These are phyloP conservation scores for Chaetura pelagica DNA, from an alignment of 2,113 vertebrate genomes.

Conservation along the genomic window DNA sequence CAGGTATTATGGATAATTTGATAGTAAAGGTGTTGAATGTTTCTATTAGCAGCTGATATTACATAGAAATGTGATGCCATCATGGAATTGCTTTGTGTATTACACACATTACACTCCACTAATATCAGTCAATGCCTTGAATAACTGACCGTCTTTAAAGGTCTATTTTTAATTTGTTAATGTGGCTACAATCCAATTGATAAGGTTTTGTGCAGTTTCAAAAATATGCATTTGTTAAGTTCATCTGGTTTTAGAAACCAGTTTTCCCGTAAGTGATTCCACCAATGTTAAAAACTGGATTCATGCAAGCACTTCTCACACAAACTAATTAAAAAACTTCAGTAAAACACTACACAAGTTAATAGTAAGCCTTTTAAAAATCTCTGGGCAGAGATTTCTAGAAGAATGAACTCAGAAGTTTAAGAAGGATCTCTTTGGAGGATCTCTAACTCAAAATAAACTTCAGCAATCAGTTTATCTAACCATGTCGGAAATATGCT, in stretches of 20 bases:
- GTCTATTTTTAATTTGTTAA: not conserved
- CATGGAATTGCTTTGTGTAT: not conserved
- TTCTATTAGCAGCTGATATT: not conserved
- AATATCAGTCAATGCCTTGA: not conserved
- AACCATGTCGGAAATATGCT: not conserved
- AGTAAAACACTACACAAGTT: not conserved
- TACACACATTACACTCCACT: fast-evolving
- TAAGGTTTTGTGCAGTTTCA: not conserved
- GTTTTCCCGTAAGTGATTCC: not conserved
- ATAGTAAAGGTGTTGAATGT: not conserved
- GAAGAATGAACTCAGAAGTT: not conserved
- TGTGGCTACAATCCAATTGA: not conserved
- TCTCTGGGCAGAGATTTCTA: not conserved
- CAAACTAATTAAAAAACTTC: not conserved
- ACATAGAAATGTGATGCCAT: not conserved
- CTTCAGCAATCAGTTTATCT: not conserved
- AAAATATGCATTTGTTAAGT: not conserved
- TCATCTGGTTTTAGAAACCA: not conserved
- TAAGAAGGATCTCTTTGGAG: not conserved
- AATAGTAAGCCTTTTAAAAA: not conserved
- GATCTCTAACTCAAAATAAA: not conserved
- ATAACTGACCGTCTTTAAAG: not conserved
- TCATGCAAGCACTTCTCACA: not conserved
- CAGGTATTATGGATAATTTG: not conserved
- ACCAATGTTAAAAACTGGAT: not conserved